Percentiles rank a stretch among this genome's conserved stretches.
Conservation (phyloP, 2,888 invertebrate genomes). For the Lasioglossum lativentre region DNA sequence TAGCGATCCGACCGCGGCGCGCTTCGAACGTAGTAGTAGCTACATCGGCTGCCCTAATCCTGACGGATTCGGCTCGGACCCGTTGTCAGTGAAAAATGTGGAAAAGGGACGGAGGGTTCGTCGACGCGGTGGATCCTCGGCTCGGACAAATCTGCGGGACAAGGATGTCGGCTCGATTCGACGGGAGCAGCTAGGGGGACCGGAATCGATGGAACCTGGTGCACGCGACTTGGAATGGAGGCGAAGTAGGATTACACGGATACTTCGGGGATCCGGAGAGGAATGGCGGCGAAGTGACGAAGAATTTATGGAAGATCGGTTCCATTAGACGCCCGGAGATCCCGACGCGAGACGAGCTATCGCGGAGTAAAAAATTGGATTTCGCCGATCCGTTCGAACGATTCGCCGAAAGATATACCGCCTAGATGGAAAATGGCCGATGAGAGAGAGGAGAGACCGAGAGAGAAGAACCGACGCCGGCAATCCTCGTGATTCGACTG, state of each 20-base stretch:
- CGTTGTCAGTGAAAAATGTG: slow-evolving; percentile 50
- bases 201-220: slow-evolving; percentile 41
- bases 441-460: background rate
- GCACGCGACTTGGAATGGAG: slow-evolving; percentile 29
- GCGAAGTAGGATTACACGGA: slow-evolving; percentile 45
- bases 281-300: slow-evolving; percentile 47
- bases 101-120: slow-evolving; percentile 4
- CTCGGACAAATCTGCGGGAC: slow-evolving; percentile 24
- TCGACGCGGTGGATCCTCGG: slow-evolving; percentile 1
- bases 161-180: background rate
- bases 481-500: background rate
- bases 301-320: slow-evolving; percentile 36
- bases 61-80: slow-evolving; percentile 37
- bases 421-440: background rate
- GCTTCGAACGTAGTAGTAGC: background rate
- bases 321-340: slow-evolving; percentile 13
- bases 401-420: background rate
- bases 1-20: background rate
- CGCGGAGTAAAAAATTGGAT: slow-evolving; percentile 20
- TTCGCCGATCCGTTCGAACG: background rate
- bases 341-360: background rate
- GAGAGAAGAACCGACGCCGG: background rate
- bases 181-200: slow-evolving; percentile 22
- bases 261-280: slow-evolving; percentile 29
- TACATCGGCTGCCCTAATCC: slow-evolving; percentile 21